phyloP scores from a whole-genome alignment of 1,140 invertebrate species.

The Tribolium castaneum region DNA sequence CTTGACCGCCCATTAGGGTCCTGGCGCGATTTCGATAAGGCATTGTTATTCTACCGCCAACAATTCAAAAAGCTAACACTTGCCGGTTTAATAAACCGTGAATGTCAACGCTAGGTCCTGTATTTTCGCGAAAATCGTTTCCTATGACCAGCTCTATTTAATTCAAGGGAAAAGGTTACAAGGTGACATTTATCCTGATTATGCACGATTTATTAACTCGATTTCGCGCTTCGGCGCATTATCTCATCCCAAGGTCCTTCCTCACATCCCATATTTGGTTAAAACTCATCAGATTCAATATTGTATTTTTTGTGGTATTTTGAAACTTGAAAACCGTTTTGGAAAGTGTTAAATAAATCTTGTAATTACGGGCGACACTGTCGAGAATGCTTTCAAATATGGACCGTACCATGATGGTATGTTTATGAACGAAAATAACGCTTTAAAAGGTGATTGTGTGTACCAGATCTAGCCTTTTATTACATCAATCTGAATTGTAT shows the following conservation, averaged over 20 bases:
- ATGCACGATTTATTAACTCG: constrained; percentile 26
- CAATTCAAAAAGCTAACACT: constrained; percentile 16
- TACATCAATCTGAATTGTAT: background rate
- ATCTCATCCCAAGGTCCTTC: background rate
- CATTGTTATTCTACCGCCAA: background rate
- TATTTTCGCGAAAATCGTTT: constrained; percentile 9
- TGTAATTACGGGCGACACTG: background rate
- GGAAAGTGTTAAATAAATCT: background rate
- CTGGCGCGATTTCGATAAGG: background rate
- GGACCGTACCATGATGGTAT: background rate
- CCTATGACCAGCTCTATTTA: background rate
- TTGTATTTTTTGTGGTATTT: no score
- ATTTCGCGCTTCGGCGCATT: constrained; percentile 10
- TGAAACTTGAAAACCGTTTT: background rate
- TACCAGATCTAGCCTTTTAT: background rate
- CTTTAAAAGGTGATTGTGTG: background rate
- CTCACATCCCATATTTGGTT: background rate
- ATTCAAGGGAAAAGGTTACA: constrained; percentile 2
- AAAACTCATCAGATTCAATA: background rate
- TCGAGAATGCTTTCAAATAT: background rate
- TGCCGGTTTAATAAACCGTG: constrained; percentile 35
- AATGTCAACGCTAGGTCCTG: constrained; percentile 28
- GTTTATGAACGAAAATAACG: background rate
- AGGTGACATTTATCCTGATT: constrained; percentile 18
- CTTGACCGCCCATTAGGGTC: background rate